phyloP scores from a whole-genome alignment of 2,888 invertebrate genomes.

The Marronus borbonicus region DNA sequence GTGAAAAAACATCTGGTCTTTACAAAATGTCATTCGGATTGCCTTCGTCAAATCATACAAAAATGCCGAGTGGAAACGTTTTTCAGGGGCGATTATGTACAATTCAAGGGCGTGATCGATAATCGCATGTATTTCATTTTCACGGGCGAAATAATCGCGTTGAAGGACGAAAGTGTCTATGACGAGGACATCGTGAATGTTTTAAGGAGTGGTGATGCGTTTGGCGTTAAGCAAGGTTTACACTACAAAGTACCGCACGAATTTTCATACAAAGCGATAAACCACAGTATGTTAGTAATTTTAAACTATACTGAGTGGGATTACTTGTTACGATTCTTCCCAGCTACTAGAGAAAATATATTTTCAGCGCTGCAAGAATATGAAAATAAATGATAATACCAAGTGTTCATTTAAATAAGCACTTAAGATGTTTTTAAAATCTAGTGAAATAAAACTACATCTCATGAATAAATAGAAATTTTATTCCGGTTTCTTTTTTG shows the following conservation, averaged over 20 bases:
- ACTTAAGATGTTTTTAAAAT: background rate
- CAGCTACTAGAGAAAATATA: conserved; percentile 51
- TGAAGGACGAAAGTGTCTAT: conserved; percentile 51
- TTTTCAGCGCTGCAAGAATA: background rate
- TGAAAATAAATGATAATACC: background rate
- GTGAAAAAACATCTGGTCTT: conserved; percentile 51
- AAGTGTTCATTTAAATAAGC: background rate
- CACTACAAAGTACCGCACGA: conserved; percentile 41
- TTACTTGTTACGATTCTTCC: conserved; percentile 55
- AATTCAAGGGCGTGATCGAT: conserved; percentile 51
- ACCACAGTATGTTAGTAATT: conserved; percentile 37
- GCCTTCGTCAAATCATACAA: conserved; percentile 51
- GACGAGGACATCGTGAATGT: conserved; percentile 48
- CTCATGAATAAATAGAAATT: too few relatives aligned
- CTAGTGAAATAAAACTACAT: too few relatives aligned
- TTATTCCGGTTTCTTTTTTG: too few relatives aligned
- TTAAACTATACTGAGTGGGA: conserved; percentile 50
- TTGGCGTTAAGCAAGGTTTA: conserved; percentile 53
- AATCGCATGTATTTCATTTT: conserved; percentile 55
- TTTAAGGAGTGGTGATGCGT: conserved; percentile 51
- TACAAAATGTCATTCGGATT: conserved; percentile 51
- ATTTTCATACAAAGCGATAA: conserved; percentile 50
- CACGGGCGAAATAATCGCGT: conserved; percentile 53
- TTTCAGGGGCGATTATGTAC: conserved; percentile 51
- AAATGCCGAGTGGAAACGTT: conserved; percentile 43